Evolutionary conservation across 1,140 invertebrate genomes (phyloP), one percentile per base, ranked within the genome.

Genomic region (Pseudachorutes palmiensis): DNA sequence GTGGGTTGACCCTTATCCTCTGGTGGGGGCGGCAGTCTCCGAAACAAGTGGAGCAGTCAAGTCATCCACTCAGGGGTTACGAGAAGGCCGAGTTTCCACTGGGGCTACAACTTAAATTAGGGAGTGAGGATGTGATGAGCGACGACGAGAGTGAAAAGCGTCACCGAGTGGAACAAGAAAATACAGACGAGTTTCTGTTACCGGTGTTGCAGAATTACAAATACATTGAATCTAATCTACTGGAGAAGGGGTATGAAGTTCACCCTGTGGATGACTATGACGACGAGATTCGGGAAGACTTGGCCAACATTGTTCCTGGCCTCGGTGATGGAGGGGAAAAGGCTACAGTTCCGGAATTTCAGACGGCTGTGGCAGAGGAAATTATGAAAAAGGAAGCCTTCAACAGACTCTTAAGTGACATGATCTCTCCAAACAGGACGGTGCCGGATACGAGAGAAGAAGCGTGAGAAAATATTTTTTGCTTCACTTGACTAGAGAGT

Each of bases 361-460:
- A 73, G 33, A 58, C 75, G 62, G 80, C 84, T 1, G 88, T 88
- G 19, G 88, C 87, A 63, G 83, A 91, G 69, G 80, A 84, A 71
- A 75, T 87, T 24, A 86, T 89, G 73, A 83, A 87, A 69, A 87
- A 87, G 61, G 90, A 94, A 78, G 92, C 92, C 1, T 93, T 96
- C 75, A 96, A 97, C 80, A 86, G 90, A 33, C 81, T 92, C 49
- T 82, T 92, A 1, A 94, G 91, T 76, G 90, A 96, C 77, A 88
- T 87, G 79, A 94, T 97, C 72, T 84, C 92, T 0, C 79, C 92
- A 26, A 89, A 91, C 76, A 80, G 94, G 73, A 87, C 87, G 41
- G 75, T 96, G 33, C 86, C 86, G 5, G 92, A 96, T 80, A 87
- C 90, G 55, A 81, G 92, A 67, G 85, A 94, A 80, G 81, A 83